Evolutionary conservation across 2,113 vertebrate genomes (phyloP).

Genomic region (Elephas maximus): DNA sequence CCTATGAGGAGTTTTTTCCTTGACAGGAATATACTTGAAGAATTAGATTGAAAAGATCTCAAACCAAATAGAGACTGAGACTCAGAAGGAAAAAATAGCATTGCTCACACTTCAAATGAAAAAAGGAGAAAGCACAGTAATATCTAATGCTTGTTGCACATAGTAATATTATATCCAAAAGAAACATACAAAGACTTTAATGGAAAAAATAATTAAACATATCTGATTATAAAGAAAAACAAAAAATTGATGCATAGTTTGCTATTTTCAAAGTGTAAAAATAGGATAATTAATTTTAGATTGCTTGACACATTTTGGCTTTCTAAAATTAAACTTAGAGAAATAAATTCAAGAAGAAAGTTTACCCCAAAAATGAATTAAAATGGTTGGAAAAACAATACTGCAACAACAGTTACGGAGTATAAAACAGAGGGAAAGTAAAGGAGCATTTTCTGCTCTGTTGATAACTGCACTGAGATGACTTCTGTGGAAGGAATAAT

Average conservation of each 20-base stretch:
- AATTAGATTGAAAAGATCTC: conserved; percentile 59
- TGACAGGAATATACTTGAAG: conserved; percentile 53
- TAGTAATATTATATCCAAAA: not conserved
- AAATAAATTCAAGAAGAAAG: conserved; percentile 61
- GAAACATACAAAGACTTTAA: conserved; percentile 3
- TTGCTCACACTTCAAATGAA: not conserved
- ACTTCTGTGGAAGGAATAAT: not conserved
- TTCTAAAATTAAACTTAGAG: conserved; percentile 67
- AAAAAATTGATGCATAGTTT: conserved; percentile 53
- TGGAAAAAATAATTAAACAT: conserved; percentile 9
- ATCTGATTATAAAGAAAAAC: conserved; percentile 43
- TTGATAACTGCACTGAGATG: not conserved
- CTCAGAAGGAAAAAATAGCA: not conserved
- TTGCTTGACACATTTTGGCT: conserved; percentile 66
- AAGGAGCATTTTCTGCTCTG: not conserved
- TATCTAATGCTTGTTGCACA: conserved; percentile 21
- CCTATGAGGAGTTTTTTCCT: conserved; percentile 35
- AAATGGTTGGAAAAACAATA: not conserved
- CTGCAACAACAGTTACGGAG: not conserved
- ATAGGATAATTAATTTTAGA: conserved; percentile 71
- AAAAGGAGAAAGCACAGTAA: not conserved
- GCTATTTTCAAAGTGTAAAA: conserved; percentile 70
- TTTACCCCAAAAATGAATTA: conserved; percentile 61
- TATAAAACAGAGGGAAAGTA: not conserved
- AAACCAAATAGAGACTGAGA: conserved; percentile 48